These are phyloP conservation scores for Tachystola acroxantha DNA, from an alignment of 2,888 invertebrate genomes.

Conservation along the genomic window DNA sequence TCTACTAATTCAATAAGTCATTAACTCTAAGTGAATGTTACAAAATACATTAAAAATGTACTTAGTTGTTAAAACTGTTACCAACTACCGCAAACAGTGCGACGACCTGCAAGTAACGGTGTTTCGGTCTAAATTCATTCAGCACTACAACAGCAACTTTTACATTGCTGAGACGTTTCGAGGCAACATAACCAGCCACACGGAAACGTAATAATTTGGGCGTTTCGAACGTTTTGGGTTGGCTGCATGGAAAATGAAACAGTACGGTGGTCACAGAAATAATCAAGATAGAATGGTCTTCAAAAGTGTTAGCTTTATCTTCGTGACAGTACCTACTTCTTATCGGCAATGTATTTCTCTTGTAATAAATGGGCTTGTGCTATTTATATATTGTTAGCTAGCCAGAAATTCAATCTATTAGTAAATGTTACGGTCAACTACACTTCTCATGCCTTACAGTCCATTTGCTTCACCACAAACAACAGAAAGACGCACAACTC, in stretches of 20 bases:
- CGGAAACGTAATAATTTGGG: slow-evolving; percentile 4
- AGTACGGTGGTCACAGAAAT: background rate
- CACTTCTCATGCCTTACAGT: too few relatives aligned
- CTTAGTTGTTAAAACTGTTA: slow-evolving; percentile 26
- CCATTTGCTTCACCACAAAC: too few relatives aligned
- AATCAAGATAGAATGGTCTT: background rate
- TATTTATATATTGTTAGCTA: too few relatives aligned
- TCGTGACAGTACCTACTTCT: too few relatives aligned
- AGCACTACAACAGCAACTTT: slow-evolving; percentile 18
- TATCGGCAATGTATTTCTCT: too few relatives aligned
- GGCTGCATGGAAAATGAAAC: slow-evolving; percentile 1
- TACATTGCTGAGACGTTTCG: slow-evolving; percentile 6
- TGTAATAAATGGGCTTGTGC: too few relatives aligned
- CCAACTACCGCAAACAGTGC: slow-evolving; percentile 43
- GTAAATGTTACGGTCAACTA: too few relatives aligned
- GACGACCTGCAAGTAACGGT: slow-evolving; percentile 59
- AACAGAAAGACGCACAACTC: too few relatives aligned
- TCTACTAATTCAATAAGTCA: background rate
- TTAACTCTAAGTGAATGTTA: background rate
- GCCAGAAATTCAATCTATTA: too few relatives aligned
- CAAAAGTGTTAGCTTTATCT: too few relatives aligned
- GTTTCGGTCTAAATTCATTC: slow-evolving; percentile 54
- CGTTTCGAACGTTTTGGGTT: background rate
- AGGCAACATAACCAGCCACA: slow-evolving; percentile 6
- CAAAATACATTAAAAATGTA: background rate